Evolutionary conservation across 2,888 invertebrate genomes (phyloP).

Genomic region (Brachycybe producta): DNA sequence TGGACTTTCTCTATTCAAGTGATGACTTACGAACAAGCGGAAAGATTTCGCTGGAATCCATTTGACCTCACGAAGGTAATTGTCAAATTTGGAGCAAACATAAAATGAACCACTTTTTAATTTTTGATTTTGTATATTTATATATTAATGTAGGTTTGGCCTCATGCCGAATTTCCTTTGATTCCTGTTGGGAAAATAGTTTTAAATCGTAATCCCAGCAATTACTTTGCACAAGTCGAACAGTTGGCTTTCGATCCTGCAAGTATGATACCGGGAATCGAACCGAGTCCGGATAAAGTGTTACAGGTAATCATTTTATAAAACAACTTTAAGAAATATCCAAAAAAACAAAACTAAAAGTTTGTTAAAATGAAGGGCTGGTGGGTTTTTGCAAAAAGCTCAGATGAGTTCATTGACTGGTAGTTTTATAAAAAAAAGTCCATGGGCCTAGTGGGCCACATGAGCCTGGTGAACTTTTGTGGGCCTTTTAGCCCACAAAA

Average conservation of each 20-base stretch:
- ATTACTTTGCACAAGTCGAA: constrained; percentile 89
- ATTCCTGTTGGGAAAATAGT: constrained; percentile 76
- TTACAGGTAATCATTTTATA: constrained; percentile 43
- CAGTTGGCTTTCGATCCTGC: constrained; percentile 84
- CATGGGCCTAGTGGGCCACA: too few species aligned
- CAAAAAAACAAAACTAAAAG: too few species aligned
- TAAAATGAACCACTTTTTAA: too few species aligned
- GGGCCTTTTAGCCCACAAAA: too few species aligned
- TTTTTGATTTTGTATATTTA: constrained; percentile 2
- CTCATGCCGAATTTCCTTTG: constrained; percentile 71
- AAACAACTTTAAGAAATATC: too few species aligned
- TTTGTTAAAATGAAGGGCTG: too few species aligned
- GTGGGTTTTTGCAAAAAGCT: too few species aligned
- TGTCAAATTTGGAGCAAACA: too few species aligned
- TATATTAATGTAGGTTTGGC: constrained; percentile 51
- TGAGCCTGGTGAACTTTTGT: too few species aligned
- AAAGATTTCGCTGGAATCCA: constrained; percentile 66
- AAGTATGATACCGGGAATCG: constrained; percentile 82
- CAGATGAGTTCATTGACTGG: constrained; percentile 4
- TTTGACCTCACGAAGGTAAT: constrained; percentile 78
- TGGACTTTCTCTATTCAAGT: constrained; percentile 76
- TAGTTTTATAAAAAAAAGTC: too few species aligned
- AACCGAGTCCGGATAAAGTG: constrained; percentile 88
- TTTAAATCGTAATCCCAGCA: constrained; percentile 74
- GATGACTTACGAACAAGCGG: constrained; percentile 79